Percentiles rank a stretch among this genome's conserved stretches.
phyloP scores from a whole-genome alignment of 2,113 vertebrate species.

The Brevimyrus niger region DNA sequence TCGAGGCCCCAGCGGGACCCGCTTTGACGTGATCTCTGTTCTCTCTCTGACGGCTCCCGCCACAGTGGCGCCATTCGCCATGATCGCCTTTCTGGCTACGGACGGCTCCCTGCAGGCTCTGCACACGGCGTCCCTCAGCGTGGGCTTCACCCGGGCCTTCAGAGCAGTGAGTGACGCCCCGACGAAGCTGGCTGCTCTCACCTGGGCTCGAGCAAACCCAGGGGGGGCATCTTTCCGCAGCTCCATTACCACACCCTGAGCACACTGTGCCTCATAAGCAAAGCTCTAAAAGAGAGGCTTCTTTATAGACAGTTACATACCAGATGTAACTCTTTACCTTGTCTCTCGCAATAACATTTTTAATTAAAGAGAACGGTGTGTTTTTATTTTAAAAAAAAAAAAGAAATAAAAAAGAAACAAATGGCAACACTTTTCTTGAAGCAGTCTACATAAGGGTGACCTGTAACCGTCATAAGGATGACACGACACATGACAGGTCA shows the following conservation, averaged over 20 bases:
- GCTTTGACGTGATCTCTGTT: background rate
- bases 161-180: constrained; percentile 72
- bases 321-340: background rate
- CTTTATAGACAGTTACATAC: background rate
- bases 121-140: constrained; percentile 72
- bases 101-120: constrained; percentile 74
- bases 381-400: no score
- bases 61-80: constrained; percentile 85
- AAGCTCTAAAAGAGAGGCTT: background rate
- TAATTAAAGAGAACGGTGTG: background rate
- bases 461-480: no score
- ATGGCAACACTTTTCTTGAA: no score
- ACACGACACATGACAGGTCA: no score
- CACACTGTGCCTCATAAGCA: background rate
- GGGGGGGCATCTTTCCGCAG: background rate
- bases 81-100: constrained; percentile 87
- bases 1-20: background rate
- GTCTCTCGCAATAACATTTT: background rate
- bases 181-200: background rate
- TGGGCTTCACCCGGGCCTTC: constrained; percentile 90
- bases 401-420: no score
- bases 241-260: background rate
- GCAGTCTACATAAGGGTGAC: no score
- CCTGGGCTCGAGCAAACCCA: background rate
- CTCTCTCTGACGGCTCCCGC: constrained; percentile 41